Base-by-base conservation (phyloP, 2,797 vertebrate genomes). In the Echiichthys vipera region DNA sequence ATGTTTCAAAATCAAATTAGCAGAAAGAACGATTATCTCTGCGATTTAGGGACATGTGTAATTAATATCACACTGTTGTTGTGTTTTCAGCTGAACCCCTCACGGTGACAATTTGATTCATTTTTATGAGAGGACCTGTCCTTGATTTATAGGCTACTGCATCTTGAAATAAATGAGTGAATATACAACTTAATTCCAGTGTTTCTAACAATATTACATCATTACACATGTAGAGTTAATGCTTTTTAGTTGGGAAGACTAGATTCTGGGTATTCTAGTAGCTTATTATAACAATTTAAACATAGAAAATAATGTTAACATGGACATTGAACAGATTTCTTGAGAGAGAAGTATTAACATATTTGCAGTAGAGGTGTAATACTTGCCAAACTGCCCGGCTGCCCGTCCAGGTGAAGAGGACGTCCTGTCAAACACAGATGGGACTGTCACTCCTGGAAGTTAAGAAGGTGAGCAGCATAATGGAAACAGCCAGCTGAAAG, bases 401-500 rank as follows among this genome's bases (percentile, higher is more conserved):
- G 53, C 11, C 14, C 0, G 53, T 73, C 45, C 70, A 77, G 66
- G 18, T 58, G 12, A 25, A 37, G 40, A 68, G 75, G 29, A 45
- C 0, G 20, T 73, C 36, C 77, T 81, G 84, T 83, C 88, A 91
- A 45, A 73, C 74, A 69, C 89, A 89, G 84, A 64, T 77, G 68
- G 25, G 45, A 15, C 63, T 49, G 61, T 64, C 57, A 24, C 61
- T 55, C 22, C 37, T 22, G 15, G 9, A 17, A 39, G 18, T 36
- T 22, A 58, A 40, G 0, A 40, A 43, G 39, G 10, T 18, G 8
- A 46, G 15, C 57, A 54, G 46, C 30, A 46, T 7, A 22, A 42
- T 12, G 17, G 7, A 9, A 37, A n/a, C 25, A 32, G 25, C 2
- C 17, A 20, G 2, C 24, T 4, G 32, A 36, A 36, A 58, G 40